phyloP scores from a whole-genome alignment of 2,888 invertebrate species.

The Isotomurus palustris region DNA sequence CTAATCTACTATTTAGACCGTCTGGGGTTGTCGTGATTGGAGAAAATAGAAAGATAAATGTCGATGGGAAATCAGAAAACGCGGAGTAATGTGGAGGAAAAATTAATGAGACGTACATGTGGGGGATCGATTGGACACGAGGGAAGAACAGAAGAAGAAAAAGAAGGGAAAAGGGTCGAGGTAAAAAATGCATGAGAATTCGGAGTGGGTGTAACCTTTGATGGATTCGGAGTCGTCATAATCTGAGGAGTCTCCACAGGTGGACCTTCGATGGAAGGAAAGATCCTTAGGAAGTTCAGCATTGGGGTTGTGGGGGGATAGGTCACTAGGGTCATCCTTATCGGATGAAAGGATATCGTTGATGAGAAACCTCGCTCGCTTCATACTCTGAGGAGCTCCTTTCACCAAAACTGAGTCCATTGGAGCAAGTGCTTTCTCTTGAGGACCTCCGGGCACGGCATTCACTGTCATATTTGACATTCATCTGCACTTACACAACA shows the following conservation, averaged over 20 bases:
- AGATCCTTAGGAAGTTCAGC: slow-evolving; percentile 44
- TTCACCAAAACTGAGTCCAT: slow-evolving; percentile 37
- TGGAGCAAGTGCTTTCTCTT: slow-evolving; percentile 44
- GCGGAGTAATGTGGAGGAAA: too few species aligned
- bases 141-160: too few species aligned
- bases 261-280: slow-evolving; percentile 42
- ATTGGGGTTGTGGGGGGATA: slow-evolving; percentile 28
- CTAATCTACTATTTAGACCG: slow-evolving; percentile 43
- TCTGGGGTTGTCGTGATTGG: background rate
- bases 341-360: slow-evolving; percentile 70
- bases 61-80: background rate
- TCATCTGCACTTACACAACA: slow-evolving; percentile 20
- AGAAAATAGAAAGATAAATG: slow-evolving; percentile 2
- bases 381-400: slow-evolving; percentile 41
- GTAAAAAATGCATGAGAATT: background rate
- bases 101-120: too few species aligned
- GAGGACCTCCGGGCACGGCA: slow-evolving; percentile 40
- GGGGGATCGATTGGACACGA: too few species aligned
- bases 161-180: background rate
- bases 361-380: slow-evolving; percentile 72
- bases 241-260: slow-evolving; percentile 45
- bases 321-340: slow-evolving; percentile 28
- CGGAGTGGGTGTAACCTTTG: slow-evolving; percentile 42
- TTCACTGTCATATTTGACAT: slow-evolving; percentile 47
- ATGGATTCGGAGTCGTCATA: slow-evolving; percentile 46